Evolutionary conservation across 2,113 vertebrate species (phyloP).

Genomic region (Coptodon bakossiorum): DNA sequence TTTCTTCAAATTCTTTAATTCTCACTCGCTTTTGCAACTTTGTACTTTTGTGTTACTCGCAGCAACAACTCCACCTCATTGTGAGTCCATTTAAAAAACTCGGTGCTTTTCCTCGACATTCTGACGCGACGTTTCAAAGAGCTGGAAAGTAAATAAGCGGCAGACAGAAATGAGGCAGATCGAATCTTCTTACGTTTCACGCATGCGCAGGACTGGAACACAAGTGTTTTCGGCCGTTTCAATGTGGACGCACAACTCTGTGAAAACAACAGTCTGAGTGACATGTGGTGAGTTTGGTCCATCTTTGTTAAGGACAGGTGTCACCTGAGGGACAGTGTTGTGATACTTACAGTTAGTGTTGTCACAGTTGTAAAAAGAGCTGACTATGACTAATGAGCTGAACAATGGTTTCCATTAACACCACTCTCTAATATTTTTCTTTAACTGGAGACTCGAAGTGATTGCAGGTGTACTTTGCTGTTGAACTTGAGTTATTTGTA

Average conservation of each 20-base stretch:
- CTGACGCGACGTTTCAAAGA: accelerated
- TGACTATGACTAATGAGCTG: background rate
- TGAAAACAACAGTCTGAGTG: background rate
- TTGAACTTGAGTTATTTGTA: background rate
- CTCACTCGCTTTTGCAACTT: background rate
- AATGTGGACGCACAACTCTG: background rate
- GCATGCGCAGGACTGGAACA: background rate
- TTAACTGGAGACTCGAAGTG: background rate
- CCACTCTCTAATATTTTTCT: background rate
- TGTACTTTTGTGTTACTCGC: background rate
- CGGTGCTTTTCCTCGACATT: accelerated
- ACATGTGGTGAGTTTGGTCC: background rate
- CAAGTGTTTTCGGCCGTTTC: accelerated
- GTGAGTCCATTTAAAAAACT: background rate
- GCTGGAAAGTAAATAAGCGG: accelerated
- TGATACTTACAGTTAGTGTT: background rate
- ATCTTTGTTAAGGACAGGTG: background rate
- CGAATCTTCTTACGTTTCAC: accelerated
- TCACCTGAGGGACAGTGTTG: background rate
- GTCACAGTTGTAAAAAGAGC: background rate
- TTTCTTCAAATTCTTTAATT: accelerated
- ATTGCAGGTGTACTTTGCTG: background rate
- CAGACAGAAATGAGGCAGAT: background rate
- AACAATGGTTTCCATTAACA: background rate
- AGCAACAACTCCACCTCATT: background rate